phyloP scores from a whole-genome alignment of 1,140 invertebrate genomes.

The Eumaeus atala region DNA sequence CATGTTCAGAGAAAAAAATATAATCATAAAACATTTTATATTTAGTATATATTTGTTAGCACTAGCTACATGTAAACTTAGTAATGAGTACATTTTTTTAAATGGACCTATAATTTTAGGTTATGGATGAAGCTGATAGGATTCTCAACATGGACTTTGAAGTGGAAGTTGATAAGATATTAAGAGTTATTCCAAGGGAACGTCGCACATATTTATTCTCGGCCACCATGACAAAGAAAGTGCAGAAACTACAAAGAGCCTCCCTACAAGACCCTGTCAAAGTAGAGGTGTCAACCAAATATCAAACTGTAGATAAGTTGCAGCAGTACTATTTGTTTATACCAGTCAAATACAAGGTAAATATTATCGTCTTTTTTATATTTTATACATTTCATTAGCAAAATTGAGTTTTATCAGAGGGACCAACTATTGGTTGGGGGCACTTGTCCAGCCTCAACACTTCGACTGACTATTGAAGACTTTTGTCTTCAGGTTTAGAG shows the following conservation, averaged over 20 bases:
- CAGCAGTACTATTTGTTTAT: slow-evolving; percentile 97
- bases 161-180: slow-evolving; percentile 95
- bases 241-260: slow-evolving; percentile 96
- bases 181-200: slow-evolving; percentile 92
- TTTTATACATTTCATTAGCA: too few relatives aligned
- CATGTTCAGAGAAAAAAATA: too few relatives aligned
- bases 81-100: too few relatives aligned
- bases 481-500: too few relatives aligned
- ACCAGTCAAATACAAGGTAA: slow-evolving; percentile 92
- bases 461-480: too few relatives aligned
- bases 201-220: slow-evolving; percentile 93
- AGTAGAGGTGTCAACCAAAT: slow-evolving; percentile 97
- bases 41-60: too few relatives aligned
- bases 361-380: too few relatives aligned
- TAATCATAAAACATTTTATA: too few relatives aligned
- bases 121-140: slow-evolving; percentile 97
- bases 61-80: too few relatives aligned
- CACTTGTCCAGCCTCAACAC: too few relatives aligned
- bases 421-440: too few relatives aligned
- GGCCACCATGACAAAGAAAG: slow-evolving; percentile 99
- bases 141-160: slow-evolving; percentile 98
- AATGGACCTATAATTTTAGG: slow-evolving; percentile 32
- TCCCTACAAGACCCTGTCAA: slow-evolving; percentile 94
- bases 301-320: slow-evolving; percentile 97
- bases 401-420: too few relatives aligned